Evolutionary conservation across 1,140 invertebrate species (phyloP), one percentile per base, ranked within the genome.

Genomic region (Drosophila paulistorum): DNA sequence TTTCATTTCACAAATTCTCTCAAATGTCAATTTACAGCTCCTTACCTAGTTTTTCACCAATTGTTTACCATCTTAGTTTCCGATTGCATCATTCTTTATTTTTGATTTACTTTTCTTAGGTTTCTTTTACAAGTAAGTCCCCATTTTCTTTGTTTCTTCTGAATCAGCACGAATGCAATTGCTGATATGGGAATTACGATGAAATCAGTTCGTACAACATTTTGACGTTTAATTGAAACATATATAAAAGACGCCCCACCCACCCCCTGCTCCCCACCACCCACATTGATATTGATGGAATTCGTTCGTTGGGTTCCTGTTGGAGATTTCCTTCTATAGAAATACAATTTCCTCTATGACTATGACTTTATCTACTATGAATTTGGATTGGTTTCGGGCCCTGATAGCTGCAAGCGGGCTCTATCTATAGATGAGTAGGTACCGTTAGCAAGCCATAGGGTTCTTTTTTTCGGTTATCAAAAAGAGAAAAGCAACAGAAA

Each of bases 81-180:
- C 2, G 35, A 37, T 37, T 10, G 30, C 30, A 30, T 30, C 30
- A 30, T 37, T 3, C 35, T 9, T 37, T 37, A 37, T 37, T 11
- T 20, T 54, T 54, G 20, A 10, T 26, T 54, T 5, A 20, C 3
- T 11, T 4, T 13, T 33, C 30, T 7, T n/a, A 35, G 37, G 30
- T 69, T 6, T 41, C 20, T 17, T 10, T 20, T 51, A 23, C 30
- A 10, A 37, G 7, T 9, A 76, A 59, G 69, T 54, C 14, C 54
- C 42, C 9, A 13, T 5, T 62, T n/a, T 62, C 11, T 33, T 33
- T 6, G 3, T 58, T 26, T 57, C 23, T 17, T 20, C 11, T 39
- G 57, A 30, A 57, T 37, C 9, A 17, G 20, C 35, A 35, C 69
- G 72, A 76, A 69, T 76, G 11, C 73, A 76, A 39, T 75, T 17